These are phyloP conservation scores for Archocentrus centrarchus DNA, from an alignment of 2,113 vertebrate genomes.

Conservation along the genomic window DNA sequence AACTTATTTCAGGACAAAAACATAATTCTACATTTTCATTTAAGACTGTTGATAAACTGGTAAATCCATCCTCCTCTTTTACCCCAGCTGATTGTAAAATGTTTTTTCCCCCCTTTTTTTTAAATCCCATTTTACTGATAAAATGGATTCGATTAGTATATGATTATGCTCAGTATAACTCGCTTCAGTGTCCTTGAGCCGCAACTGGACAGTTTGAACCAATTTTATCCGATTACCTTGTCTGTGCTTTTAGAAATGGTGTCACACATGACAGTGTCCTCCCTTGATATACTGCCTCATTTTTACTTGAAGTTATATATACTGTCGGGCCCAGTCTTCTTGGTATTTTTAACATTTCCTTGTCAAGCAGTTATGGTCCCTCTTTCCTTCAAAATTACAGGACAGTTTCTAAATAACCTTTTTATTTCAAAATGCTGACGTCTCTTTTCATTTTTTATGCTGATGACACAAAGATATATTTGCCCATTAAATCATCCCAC, in stretches of 20 bases:
- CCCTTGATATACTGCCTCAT: neutral
- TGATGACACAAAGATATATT: conserved; percentile 2
- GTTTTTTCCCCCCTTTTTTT: neutral
- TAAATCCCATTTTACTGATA: neutral
- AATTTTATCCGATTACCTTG: neutral
- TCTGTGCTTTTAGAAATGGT: neutral
- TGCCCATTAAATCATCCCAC: neutral
- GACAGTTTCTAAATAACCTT: neutral
- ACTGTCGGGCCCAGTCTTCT: neutral
- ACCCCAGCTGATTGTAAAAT: neutral
- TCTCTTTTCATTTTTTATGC: neutral
- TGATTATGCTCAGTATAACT: neutral
- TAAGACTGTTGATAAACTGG: neutral
- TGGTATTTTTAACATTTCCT: neutral
- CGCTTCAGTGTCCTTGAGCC: neutral
- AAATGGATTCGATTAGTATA: neutral
- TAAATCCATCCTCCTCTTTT: neutral
- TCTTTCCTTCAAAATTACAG: neutral
- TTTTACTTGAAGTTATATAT: neutral
- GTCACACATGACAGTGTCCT: neutral
- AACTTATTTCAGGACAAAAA: too few relatives aligned
- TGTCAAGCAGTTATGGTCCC: neutral
- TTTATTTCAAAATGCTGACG: neutral
- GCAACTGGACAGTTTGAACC: neutral
- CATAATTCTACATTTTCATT: neutral